Conservation (phyloP, 2,888 invertebrate genomes). For the Xylophagus ater region DNA sequence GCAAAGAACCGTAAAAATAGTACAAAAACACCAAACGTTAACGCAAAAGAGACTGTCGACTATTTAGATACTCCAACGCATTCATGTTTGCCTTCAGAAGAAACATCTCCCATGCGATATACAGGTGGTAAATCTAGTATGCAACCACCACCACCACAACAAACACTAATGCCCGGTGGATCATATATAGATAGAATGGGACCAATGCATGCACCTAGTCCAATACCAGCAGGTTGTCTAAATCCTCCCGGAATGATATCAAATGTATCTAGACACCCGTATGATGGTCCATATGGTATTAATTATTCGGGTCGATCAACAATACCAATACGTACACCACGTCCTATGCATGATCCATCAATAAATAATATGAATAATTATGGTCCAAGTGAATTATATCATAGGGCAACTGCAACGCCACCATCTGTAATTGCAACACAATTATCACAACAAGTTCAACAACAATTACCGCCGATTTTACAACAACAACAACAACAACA, state of each 20-base stretch:
- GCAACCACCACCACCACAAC: conserved; percentile 16
- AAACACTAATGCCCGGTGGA: conserved; percentile 14
- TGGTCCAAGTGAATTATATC: conserved; percentile 19
- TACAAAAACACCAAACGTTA: conserved; percentile 26
- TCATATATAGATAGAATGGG: conserved; percentile 20
- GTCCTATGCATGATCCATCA: conserved; percentile 13
- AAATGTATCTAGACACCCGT: conserved; percentile 15
- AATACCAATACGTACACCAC: conserved; percentile 13
- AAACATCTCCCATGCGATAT: conserved; percentile 29
- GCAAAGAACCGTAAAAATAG: conserved; percentile 52
- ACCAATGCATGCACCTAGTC: conserved; percentile 16
- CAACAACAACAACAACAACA: conserved; percentile 12
- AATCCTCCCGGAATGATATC: conserved; percentile 14
- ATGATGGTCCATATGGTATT: conserved; percentile 14
- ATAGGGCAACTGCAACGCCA: background rate
- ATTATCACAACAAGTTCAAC: conserved; percentile 6
- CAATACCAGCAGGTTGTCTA: conserved; percentile 12
- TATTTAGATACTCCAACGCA: conserved; percentile 20
- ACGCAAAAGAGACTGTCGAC: conserved; percentile 23
- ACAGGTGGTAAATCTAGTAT: conserved; percentile 18
- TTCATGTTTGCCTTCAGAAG: conserved; percentile 24
- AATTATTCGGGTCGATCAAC: conserved; percentile 12
- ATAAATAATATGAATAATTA: conserved; percentile 16
- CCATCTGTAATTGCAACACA: background rate
- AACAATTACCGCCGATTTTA: conserved; percentile 14